Base-by-base conservation (phyloP, 2,113 vertebrate species). In the Triplophysa tibetana region DNA sequence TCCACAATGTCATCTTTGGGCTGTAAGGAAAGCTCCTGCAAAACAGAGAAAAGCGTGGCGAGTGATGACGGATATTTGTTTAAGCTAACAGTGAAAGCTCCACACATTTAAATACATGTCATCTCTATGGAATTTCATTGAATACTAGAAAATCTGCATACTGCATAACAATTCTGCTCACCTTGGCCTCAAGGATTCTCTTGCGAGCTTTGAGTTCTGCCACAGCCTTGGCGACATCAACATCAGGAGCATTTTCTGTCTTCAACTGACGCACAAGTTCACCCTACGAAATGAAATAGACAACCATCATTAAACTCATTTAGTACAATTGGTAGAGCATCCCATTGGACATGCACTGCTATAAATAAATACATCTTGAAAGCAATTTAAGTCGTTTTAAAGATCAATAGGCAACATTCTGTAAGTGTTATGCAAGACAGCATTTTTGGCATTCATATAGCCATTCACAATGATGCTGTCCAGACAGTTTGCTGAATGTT, bases 1-100 rank as follows among this genome's bases (percentile, higher is more conserved):
- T 99, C 98, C 63, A 99, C 92, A 0, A 98, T 89, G 82, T 97
- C 98, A 92, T 99, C 97, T 93, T 98, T 96, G 88, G 98, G 95
- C 90, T 99, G 95, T 66, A 99, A 86, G 19, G 97, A 82, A 87
- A 99, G 87, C 83, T 99, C 98, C 98, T 99, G 81, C 1, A 88
- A 86, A 78, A 45, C 13, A 50, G 7, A 33, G 33, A 14, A n/a
- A 2, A 62, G 13, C 13, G 24, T 19, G 19, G 4, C 14, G 5
- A 9, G 11, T 38, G 1, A 33, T 19, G 41, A 33, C 16, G 45
- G 13, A 38, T 1, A 9, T 8, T 50, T 50, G 16, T 69, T 50
- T 9, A 12, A 77, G 17, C 54, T 11, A 26, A 12, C 11, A 0
- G 38, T 62, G 4, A 58, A 58, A 58, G 16, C n/a, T n/a, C 8